These are phyloP conservation scores for Stomorhina lunata DNA, from an alignment of 2,888 invertebrate genomes.

Conservation along the genomic window DNA sequence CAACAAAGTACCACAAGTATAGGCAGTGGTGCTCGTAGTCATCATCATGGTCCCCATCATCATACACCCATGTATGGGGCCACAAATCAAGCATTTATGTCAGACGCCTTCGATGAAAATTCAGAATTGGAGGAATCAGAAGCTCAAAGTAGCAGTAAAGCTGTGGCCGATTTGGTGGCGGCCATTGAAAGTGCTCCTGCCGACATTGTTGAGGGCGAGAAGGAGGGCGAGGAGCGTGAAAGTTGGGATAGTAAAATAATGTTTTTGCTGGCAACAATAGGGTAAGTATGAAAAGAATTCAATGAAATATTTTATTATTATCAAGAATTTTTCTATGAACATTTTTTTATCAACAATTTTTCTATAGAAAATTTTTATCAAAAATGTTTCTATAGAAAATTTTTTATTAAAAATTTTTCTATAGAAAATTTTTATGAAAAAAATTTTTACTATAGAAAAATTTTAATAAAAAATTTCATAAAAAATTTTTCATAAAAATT, in stretches of 20 bases:
- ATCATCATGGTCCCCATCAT: constrained; percentile 68
- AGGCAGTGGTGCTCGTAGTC: constrained; percentile 82
- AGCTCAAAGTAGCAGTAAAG: constrained; percentile 74
- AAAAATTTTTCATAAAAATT: too few relatives aligned
- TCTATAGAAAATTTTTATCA: too few relatives aligned
- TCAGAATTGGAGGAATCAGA: constrained; percentile 78
- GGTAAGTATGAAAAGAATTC: too few relatives aligned
- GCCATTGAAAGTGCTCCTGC: constrained; percentile 81
- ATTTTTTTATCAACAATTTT: too few relatives aligned
- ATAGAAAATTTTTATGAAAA: too few relatives aligned
- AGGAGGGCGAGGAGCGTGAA: constrained; percentile 87
- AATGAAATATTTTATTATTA: too few relatives aligned
- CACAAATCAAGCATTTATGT: constrained; percentile 89
- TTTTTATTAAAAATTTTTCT: constrained; percentile 1
- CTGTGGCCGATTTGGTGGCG: constrained; percentile 75
- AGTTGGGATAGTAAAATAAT: constrained; percentile 97
- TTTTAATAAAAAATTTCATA: too few relatives aligned
- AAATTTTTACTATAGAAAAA: too few relatives aligned
- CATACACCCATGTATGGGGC: constrained; percentile 87
- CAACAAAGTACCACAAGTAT: constrained; percentile 85
- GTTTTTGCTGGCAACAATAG: constrained; percentile 95
- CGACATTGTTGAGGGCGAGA: constrained; percentile 84
- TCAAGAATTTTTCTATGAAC: too few relatives aligned
- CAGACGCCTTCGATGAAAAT: constrained; percentile 78
- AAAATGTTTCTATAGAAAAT: neutral